Conservation (phyloP, 2,797 vertebrate genomes). For the Hippopotamyrus pictus region DNA sequence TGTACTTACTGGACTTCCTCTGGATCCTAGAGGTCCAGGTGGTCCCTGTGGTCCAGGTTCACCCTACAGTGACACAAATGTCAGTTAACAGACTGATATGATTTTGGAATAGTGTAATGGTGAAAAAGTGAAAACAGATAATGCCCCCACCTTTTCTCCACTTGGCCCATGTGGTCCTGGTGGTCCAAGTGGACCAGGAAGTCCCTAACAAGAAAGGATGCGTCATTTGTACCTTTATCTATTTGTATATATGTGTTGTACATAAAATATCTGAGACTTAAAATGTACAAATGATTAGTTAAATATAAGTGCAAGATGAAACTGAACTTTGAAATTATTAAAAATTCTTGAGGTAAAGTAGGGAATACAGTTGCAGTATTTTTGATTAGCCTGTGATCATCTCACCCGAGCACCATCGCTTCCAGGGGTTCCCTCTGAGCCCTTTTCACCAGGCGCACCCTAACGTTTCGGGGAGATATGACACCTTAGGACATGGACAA, state of each 20-base stretch:
- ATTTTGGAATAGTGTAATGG: constrained; percentile 18
- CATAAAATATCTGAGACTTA: background rate
- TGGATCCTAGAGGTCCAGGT: constrained; percentile 83
- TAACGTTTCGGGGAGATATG: constrained; percentile 36
- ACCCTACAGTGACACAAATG: constrained; percentile 64
- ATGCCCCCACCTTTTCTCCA: constrained; percentile 86
- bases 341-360: background rate
- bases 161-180: constrained; percentile 82
- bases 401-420: constrained; percentile 95
- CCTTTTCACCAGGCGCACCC: constrained; percentile 90
- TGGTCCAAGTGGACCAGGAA: constrained; percentile 86
- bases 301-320: background rate
- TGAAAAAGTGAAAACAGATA: constrained; percentile 2
- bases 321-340: background rate
- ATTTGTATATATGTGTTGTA: background rate
- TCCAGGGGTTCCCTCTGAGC: constrained; percentile 89
- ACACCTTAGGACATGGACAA: background rate
- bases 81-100: constrained; percentile 8
- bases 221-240: background rate
- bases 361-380: background rate
- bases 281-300: background rate
- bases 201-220: constrained; percentile 65
- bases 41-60: constrained; percentile 92
- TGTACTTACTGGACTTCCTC: constrained; percentile 83
- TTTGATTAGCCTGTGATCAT: background rate